Conservation (phyloP, 2,113 vertebrate species). For the Piaya cayana region DNA sequence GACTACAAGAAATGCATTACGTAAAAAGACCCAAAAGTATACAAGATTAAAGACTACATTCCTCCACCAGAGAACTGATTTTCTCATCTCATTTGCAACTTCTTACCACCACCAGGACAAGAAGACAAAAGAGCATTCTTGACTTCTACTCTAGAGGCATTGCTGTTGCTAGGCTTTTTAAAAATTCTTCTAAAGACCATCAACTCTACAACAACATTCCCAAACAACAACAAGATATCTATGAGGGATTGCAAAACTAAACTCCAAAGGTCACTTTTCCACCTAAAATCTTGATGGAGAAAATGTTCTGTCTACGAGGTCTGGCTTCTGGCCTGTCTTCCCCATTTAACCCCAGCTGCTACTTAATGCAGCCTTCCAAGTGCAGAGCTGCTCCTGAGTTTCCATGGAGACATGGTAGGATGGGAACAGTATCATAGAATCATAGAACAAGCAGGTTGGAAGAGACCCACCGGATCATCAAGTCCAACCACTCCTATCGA, state of each 20-base stretch:
- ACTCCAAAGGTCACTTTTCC: neutral
- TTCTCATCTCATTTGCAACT: neutral
- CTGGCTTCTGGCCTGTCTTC: neutral
- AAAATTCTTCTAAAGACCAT: neutral
- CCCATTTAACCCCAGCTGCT: neutral
- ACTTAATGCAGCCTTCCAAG: neutral
- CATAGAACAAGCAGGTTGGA: too few species aligned
- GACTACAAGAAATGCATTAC: neutral
- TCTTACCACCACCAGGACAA: neutral
- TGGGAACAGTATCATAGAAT: neutral
- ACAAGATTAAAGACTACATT: neutral
- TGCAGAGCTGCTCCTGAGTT: neutral
- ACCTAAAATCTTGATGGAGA: neutral
- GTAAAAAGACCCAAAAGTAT: neutral
- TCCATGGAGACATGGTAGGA: neutral
- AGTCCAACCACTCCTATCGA: too few species aligned
- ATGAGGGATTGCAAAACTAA: neutral
- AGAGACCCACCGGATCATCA: too few species aligned
- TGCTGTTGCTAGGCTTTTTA: neutral
- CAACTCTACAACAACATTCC: neutral
- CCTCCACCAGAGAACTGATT: neutral
- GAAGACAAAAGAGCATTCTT: neutral
- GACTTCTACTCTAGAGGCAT: neutral
- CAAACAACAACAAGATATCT: neutral
- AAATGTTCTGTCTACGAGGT: neutral